Percentiles rank a stretch among this genome's conserved stretches.
These are phyloP conservation scores for Urosaurus nigricauda DNA, from an alignment of 2,797 vertebrate genomes.

Conservation along the genomic window DNA sequence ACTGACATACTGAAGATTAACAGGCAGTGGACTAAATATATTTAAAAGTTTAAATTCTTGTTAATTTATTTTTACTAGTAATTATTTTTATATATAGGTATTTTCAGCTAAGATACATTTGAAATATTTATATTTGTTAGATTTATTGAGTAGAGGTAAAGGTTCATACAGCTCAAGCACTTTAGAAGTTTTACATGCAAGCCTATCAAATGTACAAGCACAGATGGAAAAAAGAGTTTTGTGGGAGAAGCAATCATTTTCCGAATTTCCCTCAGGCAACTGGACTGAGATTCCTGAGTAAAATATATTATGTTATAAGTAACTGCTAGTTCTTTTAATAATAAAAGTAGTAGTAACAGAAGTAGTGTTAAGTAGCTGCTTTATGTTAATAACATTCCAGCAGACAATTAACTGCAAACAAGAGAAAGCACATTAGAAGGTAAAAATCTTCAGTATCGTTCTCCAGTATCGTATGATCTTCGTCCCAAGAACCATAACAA, in stretches of 20 bases:
- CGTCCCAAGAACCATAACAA: neutral
- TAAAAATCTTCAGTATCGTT: neutral
- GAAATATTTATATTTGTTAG: constrained; percentile 42
- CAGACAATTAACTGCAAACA: neutral
- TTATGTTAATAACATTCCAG: neutral
- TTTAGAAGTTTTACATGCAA: neutral
- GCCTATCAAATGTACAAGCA: neutral
- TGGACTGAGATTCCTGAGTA: neutral
- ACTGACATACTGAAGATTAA: constrained; percentile 86
- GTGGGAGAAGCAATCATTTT: neutral
- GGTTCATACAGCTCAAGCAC: neutral
- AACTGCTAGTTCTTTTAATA: neutral
- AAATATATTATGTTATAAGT: neutral
- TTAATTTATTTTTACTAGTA: constrained; percentile 66
- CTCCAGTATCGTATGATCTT: neutral
- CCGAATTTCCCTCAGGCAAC: neutral
- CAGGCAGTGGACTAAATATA: neutral
- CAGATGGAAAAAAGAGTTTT: neutral
- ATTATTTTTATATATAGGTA: constrained; percentile 67
- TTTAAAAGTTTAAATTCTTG: constrained; percentile 42
- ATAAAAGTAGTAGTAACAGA: neutral
- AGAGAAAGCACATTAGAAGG: neutral
- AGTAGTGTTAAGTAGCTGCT: neutral
- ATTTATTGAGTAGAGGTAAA: constrained; percentile 26
- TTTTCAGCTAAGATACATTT: constrained; percentile 48